A percentile compares a stretch with the other conserved stretches of the same genome.
These are phyloP conservation scores for Okapia johnstoni DNA, from an alignment of 2,113 vertebrate species.

Conservation along the genomic window DNA sequence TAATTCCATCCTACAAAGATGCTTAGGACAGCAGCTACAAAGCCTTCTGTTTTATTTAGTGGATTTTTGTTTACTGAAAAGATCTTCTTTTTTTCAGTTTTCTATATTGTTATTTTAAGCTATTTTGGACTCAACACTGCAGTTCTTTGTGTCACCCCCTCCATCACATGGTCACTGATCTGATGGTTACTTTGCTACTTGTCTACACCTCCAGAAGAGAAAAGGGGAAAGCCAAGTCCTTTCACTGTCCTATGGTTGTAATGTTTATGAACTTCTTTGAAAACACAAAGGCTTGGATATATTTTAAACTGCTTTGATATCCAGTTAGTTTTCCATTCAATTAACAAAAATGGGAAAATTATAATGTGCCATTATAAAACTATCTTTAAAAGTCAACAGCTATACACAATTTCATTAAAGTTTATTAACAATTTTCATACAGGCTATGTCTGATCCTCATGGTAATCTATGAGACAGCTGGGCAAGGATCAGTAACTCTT, in stretches of 20 bases:
- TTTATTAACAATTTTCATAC: background rate
- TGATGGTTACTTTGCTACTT: background rate
- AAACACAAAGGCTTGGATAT: background rate
- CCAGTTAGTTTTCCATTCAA: background rate
- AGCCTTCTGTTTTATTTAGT: background rate
- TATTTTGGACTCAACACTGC: background rate
- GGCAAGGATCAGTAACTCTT: background rate
- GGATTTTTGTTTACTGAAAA: background rate
- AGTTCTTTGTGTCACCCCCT: background rate
- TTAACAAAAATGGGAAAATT: background rate
- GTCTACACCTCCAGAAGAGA: background rate
- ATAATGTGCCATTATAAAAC: background rate
- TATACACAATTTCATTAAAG: background rate
- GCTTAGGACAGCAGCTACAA: background rate
- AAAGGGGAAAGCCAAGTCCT: background rate
- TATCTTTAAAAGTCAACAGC: constrained; percentile 25
- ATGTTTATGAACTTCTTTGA: background rate
- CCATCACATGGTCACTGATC: background rate
- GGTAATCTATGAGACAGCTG: background rate
- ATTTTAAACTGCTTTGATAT: background rate
- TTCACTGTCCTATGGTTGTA: background rate
- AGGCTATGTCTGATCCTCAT: background rate
- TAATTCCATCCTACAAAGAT: background rate
- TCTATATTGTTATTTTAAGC: background rate
- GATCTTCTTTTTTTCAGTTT: background rate